Percentiles rank a stretch among this genome's conserved stretches.
Conservation (phyloP, 1,140 invertebrate genomes). For the Panonychus citri region DNA sequence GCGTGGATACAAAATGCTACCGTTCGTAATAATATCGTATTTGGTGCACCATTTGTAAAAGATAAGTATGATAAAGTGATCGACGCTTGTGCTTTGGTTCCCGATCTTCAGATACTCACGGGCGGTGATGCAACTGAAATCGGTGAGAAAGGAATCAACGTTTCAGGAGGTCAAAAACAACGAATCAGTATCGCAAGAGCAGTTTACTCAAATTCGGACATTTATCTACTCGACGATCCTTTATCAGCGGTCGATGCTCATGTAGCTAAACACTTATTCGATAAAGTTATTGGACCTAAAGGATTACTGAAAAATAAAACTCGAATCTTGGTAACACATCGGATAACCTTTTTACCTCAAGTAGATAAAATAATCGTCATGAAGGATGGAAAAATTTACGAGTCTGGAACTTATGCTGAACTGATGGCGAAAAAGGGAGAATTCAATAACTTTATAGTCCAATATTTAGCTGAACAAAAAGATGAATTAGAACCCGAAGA, state of each 20-base stretch:
- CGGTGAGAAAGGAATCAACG: conserved; percentile 27
- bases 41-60: conserved; percentile 27
- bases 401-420: conserved; percentile 21
- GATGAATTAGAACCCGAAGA: conserved; percentile 3
- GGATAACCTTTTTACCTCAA: conserved; percentile 20
- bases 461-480: conserved; percentile 18
- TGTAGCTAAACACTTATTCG: conserved; percentile 25
- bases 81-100: conserved; percentile 16
- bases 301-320: conserved; percentile 17
- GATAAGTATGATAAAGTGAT: conserved; percentile 20
- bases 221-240: conserved; percentile 27
- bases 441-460: conserved; percentile 13
- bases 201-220: conserved; percentile 19
- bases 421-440: conserved; percentile 18
- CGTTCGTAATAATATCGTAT: conserved; percentile 31
- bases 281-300: conserved; percentile 21
- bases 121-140: conserved; percentile 27
- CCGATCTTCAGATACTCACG: conserved; percentile 20
- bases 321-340: conserved; percentile 23
- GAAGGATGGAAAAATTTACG: conserved; percentile 19
- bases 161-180: conserved; percentile 21
- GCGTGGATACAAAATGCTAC: conserved; percentile 36
- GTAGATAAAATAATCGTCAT: conserved; percentile 23
- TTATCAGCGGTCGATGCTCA: conserved; percentile 24
- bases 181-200: conserved; percentile 18